Evolutionary conservation across 2,797 vertebrate species (phyloP).

Genomic region (Microcaecilia unicolor): DNA sequence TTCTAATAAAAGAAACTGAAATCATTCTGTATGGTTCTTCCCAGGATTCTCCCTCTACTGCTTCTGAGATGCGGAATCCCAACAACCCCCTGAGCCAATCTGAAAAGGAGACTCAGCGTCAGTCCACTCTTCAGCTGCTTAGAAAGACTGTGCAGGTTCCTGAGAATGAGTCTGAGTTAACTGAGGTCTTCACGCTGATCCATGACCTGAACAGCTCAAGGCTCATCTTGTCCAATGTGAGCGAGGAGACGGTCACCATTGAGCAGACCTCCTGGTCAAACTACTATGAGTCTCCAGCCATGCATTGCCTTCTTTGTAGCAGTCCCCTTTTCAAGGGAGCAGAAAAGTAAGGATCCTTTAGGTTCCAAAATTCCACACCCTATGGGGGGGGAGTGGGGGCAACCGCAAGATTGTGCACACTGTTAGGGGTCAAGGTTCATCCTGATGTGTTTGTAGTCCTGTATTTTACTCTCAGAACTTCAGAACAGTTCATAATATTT

Average conservation of each 20-base stretch:
- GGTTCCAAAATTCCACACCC: slow-evolving; percentile 5
- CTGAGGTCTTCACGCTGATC: slow-evolving; percentile 77
- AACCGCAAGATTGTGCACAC: too few species aligned
- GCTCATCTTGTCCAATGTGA: slow-evolving; percentile 68
- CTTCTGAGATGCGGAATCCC: slow-evolving; percentile 52
- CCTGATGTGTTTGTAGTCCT: too few species aligned
- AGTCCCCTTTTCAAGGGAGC: slow-evolving; percentile 82
- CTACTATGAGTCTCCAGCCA: slow-evolving; percentile 80
- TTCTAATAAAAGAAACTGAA: too few species aligned
- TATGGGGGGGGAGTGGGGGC: too few species aligned
- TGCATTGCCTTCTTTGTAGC: slow-evolving; percentile 81
- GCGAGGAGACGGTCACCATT: slow-evolving; percentile 67
- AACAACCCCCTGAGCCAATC: slow-evolving; percentile 58
- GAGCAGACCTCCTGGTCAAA: slow-evolving; percentile 85
- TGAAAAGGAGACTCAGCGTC: slow-evolving; percentile 81
- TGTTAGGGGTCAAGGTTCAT: too few species aligned
- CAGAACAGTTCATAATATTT: too few species aligned
- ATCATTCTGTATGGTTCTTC: too few species aligned
- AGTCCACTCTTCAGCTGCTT: slow-evolving; percentile 81
- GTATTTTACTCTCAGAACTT: too few species aligned
- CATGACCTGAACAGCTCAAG: slow-evolving; percentile 82
- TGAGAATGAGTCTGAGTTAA: slow-evolving; percentile 81
- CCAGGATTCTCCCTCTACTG: slow-evolving; percentile 41
- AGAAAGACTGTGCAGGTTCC: slow-evolving; percentile 81
- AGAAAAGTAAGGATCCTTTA: slow-evolving; percentile 67